phyloP scores from a whole-genome alignment of 2,888 invertebrate genomes.

The Microctonus hyperodae region DNA sequence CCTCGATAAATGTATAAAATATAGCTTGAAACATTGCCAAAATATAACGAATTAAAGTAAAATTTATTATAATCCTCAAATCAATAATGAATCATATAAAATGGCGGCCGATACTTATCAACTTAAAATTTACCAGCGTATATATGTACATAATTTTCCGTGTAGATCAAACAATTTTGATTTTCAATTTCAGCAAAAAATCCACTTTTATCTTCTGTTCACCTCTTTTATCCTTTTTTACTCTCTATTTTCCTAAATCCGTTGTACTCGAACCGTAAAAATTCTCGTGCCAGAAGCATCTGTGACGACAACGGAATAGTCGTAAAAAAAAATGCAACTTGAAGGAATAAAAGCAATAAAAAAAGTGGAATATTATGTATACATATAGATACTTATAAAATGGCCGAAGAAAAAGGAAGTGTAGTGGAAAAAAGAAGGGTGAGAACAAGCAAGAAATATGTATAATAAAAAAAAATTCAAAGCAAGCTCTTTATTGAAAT shows the following conservation, averaged over 20 bases:
- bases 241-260: not conserved
- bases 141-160: not conserved
- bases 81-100: too few relatives aligned
- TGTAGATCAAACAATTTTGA: constrained; percentile 24
- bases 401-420: not conserved
- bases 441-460: not conserved
- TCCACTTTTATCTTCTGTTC: not conserved
- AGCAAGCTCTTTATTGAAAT: constrained; percentile 14
- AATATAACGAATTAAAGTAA: too few relatives aligned
- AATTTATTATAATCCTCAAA: too few relatives aligned
- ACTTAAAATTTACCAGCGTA: too few relatives aligned
- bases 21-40: too few relatives aligned
- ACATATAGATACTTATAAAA: not conserved
- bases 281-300: constrained; percentile 9
- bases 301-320: constrained; percentile 15
- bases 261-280: constrained; percentile 20
- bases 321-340: constrained; percentile 1
- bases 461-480: not conserved
- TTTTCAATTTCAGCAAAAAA: constrained; percentile 13
- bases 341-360: constrained; percentile 2
- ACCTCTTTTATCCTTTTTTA: not conserved
- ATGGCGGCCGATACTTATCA: too few relatives aligned
- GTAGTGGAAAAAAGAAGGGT: not conserved
- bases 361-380: not conserved
- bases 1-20: too few relatives aligned